Conservation (phyloP, 2,797 vertebrate species). For the Sebastes melanostomus region DNA sequence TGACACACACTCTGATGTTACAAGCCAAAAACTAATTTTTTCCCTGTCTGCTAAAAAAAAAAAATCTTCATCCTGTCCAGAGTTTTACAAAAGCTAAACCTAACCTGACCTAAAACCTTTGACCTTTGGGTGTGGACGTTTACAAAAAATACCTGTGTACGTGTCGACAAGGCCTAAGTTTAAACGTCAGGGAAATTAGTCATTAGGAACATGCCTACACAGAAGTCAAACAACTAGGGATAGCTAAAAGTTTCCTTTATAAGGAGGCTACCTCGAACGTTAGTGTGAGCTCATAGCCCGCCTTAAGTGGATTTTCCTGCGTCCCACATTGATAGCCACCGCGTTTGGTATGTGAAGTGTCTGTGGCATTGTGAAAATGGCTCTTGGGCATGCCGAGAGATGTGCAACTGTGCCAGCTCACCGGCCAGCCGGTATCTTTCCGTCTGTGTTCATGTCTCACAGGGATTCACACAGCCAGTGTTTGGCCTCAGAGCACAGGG, state of each 20-base stretch:
- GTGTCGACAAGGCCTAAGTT: too few species aligned
- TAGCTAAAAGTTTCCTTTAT: background rate
- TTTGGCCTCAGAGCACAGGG: conserved; percentile 44
- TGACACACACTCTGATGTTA: too few species aligned
- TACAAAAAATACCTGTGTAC: too few species aligned
- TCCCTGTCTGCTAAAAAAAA: too few species aligned
- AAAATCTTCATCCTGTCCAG: too few species aligned
- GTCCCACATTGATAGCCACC: background rate
- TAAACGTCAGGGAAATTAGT: too few species aligned
- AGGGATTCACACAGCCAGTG: conserved; percentile 30
- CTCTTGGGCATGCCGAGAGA: conserved; percentile 5
- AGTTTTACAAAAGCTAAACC: too few species aligned
- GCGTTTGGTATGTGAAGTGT: conserved; percentile 22
- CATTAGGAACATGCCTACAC: too few species aligned
- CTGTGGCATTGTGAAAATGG: conserved; percentile 11
- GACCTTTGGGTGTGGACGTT: too few species aligned
- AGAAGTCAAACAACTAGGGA: background rate
- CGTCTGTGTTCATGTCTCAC: conserved; percentile 4
- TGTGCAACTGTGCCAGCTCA: conserved; percentile 8
- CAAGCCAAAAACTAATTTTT: too few species aligned
- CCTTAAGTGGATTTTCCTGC: conserved; percentile 4
- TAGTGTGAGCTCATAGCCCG: background rate
- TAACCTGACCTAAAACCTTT: too few species aligned
- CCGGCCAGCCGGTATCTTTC: background rate
- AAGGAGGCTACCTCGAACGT: background rate